phyloP scores from a whole-genome alignment of 1,140 invertebrate genomes.

The Aradophagus sp. region DNA sequence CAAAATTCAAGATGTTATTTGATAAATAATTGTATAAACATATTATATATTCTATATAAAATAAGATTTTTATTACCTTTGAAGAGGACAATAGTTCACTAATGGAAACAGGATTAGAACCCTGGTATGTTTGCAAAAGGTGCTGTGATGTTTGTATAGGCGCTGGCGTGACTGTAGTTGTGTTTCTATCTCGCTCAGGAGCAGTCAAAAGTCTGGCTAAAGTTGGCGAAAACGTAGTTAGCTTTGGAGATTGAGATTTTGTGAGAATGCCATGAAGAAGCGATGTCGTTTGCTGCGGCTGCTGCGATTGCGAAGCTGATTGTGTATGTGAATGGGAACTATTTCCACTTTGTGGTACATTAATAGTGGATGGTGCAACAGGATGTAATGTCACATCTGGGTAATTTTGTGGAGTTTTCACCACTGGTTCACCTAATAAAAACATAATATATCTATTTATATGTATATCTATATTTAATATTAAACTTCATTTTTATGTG shows the following conservation, averaged over 20 bases:
- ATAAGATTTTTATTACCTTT: too few relatives aligned
- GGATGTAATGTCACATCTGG: constrained; percentile 86
- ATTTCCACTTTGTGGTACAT: constrained; percentile 22
- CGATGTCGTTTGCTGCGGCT: constrained; percentile 77
- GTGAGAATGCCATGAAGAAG: constrained; percentile 85
- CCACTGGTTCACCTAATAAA: constrained; percentile 66
- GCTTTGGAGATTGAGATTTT: constrained; percentile 74
- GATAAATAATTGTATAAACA: too few relatives aligned
- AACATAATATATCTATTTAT: constrained; percentile 4
- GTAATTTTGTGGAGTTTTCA: constrained; percentile 80
- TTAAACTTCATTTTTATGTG: too few relatives aligned
- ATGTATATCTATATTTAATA: not conserved
- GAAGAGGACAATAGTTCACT: constrained; percentile 78
- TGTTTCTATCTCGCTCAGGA: constrained; percentile 75
- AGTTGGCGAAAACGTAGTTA: constrained; percentile 83
- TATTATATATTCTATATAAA: too few relatives aligned
- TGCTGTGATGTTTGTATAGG: constrained; percentile 67
- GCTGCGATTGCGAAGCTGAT: too few relatives aligned
- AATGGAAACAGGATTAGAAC: constrained; percentile 74
- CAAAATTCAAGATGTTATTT: too few relatives aligned
- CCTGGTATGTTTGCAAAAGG: constrained; percentile 69
- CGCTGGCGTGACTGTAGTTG: constrained; percentile 54
- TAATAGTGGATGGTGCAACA: constrained; percentile 73
- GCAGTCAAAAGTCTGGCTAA: constrained; percentile 85
- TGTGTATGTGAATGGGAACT: not conserved